Percentiles rank a stretch among this genome's conserved stretches.
Evolutionary conservation across 2,797 vertebrate species (phyloP).

Genomic region (Dendrocincla tyrannina): DNA sequence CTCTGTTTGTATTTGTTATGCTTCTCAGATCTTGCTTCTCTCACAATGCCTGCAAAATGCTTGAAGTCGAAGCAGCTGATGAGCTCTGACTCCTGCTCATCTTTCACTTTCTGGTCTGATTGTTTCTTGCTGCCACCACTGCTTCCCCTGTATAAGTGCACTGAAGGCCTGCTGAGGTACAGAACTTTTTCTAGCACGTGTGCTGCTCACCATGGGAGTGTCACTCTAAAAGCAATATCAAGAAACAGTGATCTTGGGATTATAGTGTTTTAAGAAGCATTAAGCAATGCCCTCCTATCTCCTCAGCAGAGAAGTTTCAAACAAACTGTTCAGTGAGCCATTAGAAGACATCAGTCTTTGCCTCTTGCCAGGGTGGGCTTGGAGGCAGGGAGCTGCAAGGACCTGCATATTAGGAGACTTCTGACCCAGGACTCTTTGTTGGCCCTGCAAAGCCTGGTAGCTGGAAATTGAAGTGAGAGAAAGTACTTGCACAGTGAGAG

Average conservation of each 20-base stretch:
- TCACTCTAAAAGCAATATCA: background rate
- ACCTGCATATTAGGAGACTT: background rate
- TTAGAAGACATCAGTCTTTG: background rate
- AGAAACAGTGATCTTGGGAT: background rate
- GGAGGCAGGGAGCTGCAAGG: background rate
- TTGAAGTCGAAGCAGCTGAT: background rate
- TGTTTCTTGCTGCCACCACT: background rate
- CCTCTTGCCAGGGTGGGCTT: background rate
- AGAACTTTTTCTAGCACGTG: background rate
- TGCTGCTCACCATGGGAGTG: background rate
- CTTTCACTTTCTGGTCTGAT: slow-evolving; percentile 35
- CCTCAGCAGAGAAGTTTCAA: background rate
- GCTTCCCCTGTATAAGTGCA: background rate
- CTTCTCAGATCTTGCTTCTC: background rate
- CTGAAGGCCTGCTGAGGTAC: background rate
- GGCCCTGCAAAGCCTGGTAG: background rate
- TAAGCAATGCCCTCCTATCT: background rate
- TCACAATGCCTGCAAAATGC: background rate
- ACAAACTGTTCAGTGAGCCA: background rate
- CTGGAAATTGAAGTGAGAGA: background rate
- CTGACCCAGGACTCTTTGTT: background rate
- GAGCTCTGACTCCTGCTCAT: slow-evolving; percentile 24
- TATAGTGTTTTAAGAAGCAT: background rate
- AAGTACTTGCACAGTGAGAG: background rate
- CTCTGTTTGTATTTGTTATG: background rate